phyloP scores from a whole-genome alignment of 2,888 invertebrate species.

The Rapana venosa region DNA sequence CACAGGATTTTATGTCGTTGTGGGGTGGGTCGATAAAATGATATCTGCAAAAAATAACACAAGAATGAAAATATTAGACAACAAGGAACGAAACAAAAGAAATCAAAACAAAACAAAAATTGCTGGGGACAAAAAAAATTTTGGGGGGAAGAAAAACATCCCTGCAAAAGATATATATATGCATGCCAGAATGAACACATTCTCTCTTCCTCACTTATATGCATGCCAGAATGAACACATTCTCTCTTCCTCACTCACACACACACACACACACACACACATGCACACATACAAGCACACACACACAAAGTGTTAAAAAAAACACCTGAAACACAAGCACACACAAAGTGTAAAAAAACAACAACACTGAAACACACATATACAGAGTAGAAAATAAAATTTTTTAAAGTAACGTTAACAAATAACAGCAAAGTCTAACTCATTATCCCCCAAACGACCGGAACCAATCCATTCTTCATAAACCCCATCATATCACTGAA shows the following conservation, averaged over 20 bases:
- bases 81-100: not conserved
- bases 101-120: not conserved
- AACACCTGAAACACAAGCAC: not conserved
- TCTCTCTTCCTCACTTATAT: not conserved
- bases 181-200: not conserved
- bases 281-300: not conserved
- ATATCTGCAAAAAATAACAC: conserved; percentile 70
- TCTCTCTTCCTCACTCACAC: not conserved
- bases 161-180: not conserved
- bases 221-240: not conserved
- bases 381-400: not conserved
- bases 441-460: too few species aligned
- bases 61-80: not conserved
- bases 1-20: conserved; percentile 81
- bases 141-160: not conserved
- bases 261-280: not conserved
- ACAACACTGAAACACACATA: not conserved
- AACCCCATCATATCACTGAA: too few species aligned
- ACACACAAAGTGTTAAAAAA: not conserved
- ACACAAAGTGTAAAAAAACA: not conserved
- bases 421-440: too few species aligned
- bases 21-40: conserved; percentile 81
- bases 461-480: too few species aligned
- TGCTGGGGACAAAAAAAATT: not conserved
- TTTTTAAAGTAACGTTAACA: not conserved